These are phyloP conservation scores for Hafferia zeledoni DNA, from an alignment of 2,797 vertebrate species.

Conservation along the genomic window DNA sequence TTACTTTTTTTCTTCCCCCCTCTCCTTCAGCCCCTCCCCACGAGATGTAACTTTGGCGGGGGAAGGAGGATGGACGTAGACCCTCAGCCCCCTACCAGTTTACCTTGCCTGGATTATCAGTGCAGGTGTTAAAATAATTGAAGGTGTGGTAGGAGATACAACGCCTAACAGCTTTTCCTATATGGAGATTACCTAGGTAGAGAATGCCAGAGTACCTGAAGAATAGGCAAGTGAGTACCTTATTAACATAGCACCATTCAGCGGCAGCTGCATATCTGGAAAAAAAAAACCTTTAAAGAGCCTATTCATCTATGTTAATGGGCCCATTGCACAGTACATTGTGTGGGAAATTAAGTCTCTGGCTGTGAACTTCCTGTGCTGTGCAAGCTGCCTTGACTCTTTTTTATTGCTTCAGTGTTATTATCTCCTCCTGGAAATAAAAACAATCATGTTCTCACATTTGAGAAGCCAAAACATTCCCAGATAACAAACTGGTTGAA, in stretches of 20 bases:
- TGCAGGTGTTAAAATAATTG: slow-evolving; percentile 95
- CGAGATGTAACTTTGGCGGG: slow-evolving; percentile 74
- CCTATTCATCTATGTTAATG: slow-evolving; percentile 93
- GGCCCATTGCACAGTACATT: slow-evolving; percentile 91
- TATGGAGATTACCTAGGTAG: slow-evolving; percentile 91
- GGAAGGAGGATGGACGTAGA: slow-evolving; percentile 76
- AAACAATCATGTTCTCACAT: slow-evolving; percentile 84
- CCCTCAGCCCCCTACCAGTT: slow-evolving; percentile 83
- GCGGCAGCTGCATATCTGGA: slow-evolving; percentile 88
- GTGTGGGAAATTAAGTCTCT: slow-evolving; percentile 88
- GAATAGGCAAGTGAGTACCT: slow-evolving; percentile 90
- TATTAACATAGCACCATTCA: slow-evolving; percentile 94
- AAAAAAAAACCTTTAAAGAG: slow-evolving; percentile 86
- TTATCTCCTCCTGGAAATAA: slow-evolving; percentile 87
- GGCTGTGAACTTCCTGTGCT: slow-evolving; percentile 91
- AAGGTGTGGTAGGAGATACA: slow-evolving; percentile 89
- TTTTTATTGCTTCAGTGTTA: slow-evolving; percentile 85
- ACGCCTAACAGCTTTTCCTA: slow-evolving; percentile 81
- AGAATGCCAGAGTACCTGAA: slow-evolving; percentile 85
- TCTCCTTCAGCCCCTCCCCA: slow-evolving; percentile 7
- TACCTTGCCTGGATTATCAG: slow-evolving; percentile 85
- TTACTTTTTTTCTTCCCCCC: slow-evolving; percentile 72
- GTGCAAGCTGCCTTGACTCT: slow-evolving; percentile 83
- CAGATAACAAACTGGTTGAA: slow-evolving; percentile 82
- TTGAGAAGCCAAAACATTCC: slow-evolving; percentile 83